Percentiles rank a stretch among this genome's conserved stretches.
These are phyloP conservation scores for Trachops cirrhosus DNA, from an alignment of 2,797 vertebrate genomes.

Conservation along the genomic window DNA sequence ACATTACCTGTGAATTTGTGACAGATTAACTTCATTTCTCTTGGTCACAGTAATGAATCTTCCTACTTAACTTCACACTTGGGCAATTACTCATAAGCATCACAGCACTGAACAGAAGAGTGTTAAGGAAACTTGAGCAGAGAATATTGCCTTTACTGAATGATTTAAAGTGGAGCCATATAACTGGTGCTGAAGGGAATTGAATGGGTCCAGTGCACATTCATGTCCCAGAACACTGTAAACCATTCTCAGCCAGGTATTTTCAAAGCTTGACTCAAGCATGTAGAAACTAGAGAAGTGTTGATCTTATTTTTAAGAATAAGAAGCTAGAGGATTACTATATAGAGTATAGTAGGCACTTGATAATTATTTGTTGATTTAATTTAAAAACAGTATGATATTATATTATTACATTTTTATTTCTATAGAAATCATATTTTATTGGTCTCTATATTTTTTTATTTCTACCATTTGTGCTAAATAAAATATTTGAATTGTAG, in stretches of 20 bases:
- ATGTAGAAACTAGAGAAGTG: neutral
- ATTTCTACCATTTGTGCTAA: constrained; percentile 5
- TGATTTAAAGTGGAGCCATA: neutral
- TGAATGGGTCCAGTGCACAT: neutral
- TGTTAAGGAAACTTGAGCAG: neutral
- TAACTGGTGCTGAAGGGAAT: neutral
- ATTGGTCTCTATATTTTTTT: neutral
- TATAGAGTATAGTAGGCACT: neutral
- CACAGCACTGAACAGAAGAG: neutral
- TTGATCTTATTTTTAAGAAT: neutral
- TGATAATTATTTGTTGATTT: neutral
- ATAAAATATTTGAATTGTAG: neutral
- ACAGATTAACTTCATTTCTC: constrained; percentile 40
- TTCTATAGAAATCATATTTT: neutral
- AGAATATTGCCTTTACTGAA: neutral
- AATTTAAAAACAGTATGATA: neutral
- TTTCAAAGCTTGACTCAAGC: neutral
- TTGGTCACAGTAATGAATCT: neutral
- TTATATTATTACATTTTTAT: neutral
- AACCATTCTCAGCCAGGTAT: neutral
- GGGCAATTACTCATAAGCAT: neutral
- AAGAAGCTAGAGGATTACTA: neutral
- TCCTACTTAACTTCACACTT: constrained; percentile 26
- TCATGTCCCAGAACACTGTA: neutral
- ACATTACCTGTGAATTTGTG: constrained; percentile 29